Conservation (phyloP, 2,797 vertebrate genomes). For the Myotis findleyi region DNA sequence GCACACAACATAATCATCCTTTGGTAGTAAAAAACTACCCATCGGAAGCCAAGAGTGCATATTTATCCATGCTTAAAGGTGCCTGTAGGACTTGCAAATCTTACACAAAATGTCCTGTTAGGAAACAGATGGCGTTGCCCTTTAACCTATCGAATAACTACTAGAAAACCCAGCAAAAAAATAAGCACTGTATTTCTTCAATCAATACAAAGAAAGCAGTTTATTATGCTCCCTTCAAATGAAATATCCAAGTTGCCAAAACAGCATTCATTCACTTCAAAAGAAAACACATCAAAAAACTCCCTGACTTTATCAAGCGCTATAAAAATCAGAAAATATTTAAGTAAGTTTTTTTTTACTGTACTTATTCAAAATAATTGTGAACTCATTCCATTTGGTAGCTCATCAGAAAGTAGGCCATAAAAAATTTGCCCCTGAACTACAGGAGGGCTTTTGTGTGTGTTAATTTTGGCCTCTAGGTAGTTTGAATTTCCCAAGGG, state of each 20-base stretch:
- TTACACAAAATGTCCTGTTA: conserved; percentile 90
- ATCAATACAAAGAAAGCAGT: conserved; percentile 89
- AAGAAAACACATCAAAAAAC: conserved; percentile 78
- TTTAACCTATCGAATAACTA: conserved; percentile 90
- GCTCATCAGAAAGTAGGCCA: not conserved
- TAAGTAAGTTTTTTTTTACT: not conserved
- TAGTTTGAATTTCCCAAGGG: not conserved
- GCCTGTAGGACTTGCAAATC: conserved; percentile 92
- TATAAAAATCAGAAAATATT: conserved; percentile 72
- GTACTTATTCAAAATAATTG: conserved; percentile 23
- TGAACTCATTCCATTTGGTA: not conserved
- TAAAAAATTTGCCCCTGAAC: not conserved
- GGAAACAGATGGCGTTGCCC: conserved; percentile 90
- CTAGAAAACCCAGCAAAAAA: conserved; percentile 87
- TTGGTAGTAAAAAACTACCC: conserved; percentile 93
- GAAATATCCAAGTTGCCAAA: conserved; percentile 87
- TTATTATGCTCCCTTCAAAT: conserved; percentile 88
- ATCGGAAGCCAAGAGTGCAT: conserved; percentile 89
- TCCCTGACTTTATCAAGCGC: conserved; percentile 64
- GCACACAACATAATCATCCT: conserved; percentile 96
- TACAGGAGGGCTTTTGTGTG: not conserved
- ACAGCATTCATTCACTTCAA: conserved; percentile 79
- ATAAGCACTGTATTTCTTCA: conserved; percentile 89
- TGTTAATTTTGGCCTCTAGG: not conserved
- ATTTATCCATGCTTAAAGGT: conserved; percentile 91